Evolutionary conservation across 2,888 invertebrate genomes (phyloP).

Genomic region (Therioaphis trifolii): DNA sequence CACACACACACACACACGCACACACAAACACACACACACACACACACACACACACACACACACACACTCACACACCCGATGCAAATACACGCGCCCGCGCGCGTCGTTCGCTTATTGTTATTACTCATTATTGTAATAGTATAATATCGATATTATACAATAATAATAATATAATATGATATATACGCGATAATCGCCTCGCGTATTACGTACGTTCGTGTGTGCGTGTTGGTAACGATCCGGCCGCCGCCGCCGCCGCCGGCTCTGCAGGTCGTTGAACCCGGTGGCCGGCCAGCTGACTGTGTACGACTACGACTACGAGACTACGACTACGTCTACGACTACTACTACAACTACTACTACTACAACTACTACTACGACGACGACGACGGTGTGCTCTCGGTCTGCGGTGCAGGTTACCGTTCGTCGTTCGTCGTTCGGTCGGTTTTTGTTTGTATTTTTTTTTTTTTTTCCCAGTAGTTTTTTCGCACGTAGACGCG

Average conservation of each 20-base stretch:
- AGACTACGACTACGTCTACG: slow-evolving; percentile 4
- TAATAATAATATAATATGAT: background rate
- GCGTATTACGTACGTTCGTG: background rate
- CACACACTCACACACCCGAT: background rate
- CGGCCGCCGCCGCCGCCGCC: slow-evolving; percentile 39
- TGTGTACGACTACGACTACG: background rate
- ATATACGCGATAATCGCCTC: background rate
- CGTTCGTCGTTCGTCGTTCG: slow-evolving; percentile 34
- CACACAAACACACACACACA: background rate
- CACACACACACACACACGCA: background rate
- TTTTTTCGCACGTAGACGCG: too few species aligned
- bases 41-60: background rate
- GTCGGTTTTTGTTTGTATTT: slow-evolving; percentile 15
- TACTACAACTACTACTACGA: background rate
- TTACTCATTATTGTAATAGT: background rate
- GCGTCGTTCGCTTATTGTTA: background rate
- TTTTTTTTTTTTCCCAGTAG: background rate
- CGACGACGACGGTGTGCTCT: slow-evolving; percentile 32
- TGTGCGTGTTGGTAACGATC: slow-evolving; percentile 61
- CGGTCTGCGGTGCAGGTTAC: slow-evolving; percentile 17
- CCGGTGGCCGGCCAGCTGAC: slow-evolving; percentile 54
- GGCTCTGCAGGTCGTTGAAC: slow-evolving; percentile 55
- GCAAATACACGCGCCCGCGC: too few species aligned
- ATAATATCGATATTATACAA: background rate
- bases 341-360: background rate